phyloP scores from a whole-genome alignment of 2,888 invertebrate genomes.

The Metallyticus violacea region DNA sequence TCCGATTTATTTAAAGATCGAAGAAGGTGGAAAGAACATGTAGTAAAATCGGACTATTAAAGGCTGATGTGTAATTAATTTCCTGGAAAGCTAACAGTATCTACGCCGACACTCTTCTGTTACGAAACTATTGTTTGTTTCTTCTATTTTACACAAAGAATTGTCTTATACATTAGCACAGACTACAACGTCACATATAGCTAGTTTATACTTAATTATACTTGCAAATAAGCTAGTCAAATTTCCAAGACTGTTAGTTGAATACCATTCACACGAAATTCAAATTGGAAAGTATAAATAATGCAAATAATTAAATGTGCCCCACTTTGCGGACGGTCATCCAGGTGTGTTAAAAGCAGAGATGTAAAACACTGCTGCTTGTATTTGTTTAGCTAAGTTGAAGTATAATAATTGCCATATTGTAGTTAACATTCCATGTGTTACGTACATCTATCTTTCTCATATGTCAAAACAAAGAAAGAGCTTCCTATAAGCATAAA shows the following conservation, averaged over 20 bases:
- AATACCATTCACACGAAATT: neutral
- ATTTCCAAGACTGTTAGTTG: neutral
- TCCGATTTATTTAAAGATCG: too few species aligned
- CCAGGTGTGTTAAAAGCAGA: too few species aligned
- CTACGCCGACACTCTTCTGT: neutral
- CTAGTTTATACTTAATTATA: neutral
- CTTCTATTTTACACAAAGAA: neutral
- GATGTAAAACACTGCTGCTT: neutral
- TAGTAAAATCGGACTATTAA: too few species aligned
- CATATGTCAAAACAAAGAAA: neutral
- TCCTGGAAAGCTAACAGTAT: neutral
- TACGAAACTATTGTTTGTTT: neutral
- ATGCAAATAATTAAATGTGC: neutral
- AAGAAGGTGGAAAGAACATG: too few species aligned
- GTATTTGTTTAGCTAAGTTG: neutral
- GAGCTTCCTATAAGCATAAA: neutral
- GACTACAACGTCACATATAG: neutral
- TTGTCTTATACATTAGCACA: neutral
- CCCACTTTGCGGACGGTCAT: too few species aligned
- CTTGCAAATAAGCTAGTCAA: neutral
- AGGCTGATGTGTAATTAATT: too few species aligned
- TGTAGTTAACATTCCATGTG: neutral
- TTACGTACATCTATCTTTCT: neutral
- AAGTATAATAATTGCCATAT: neutral
- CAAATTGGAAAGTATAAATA: neutral